Evolutionary conservation across 2,113 vertebrate genomes (phyloP).

Genomic region (Mormoops blainvillei): DNA sequence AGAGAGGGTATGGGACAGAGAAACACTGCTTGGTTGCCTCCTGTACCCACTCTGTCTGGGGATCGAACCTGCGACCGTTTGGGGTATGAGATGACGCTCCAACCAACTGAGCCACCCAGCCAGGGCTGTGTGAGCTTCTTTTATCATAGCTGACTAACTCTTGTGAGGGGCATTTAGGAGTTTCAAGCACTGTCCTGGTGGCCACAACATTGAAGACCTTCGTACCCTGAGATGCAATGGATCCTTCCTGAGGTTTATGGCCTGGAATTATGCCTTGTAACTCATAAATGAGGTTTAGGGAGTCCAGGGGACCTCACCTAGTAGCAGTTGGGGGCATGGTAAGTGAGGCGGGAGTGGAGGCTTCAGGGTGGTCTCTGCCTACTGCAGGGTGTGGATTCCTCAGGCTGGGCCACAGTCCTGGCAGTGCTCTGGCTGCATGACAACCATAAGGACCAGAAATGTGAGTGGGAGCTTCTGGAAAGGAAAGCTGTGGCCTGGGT

Average conservation of each 20-base stretch:
- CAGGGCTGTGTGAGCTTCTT: not conserved
- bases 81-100: not conserved
- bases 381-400: conserved; percentile 43
- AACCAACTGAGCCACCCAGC: not conserved
- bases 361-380: not conserved
- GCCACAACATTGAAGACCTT: not conserved
- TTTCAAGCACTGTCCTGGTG: not conserved
- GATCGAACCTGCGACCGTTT: too few relatives aligned
- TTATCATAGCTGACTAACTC: not conserved
- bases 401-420: conserved; percentile 85
- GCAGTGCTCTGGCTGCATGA: conserved; percentile 85
- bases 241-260: not conserved
- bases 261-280: not conserved
- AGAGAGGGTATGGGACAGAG: too few relatives aligned
- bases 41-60: too few relatives aligned
- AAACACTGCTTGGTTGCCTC: too few relatives aligned
- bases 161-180: not conserved
- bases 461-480: conserved; percentile 87
- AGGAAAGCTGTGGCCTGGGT: conserved; percentile 80
- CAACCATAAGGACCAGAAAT: conserved; percentile 66
- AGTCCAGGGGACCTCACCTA: not conserved
- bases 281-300: not conserved
- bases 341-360: not conserved
- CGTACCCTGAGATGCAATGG: not conserved
- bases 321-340: not conserved